These are phyloP conservation scores for Rotaria socialis DNA, from an alignment of 2,888 invertebrate genomes.

Conservation along the genomic window DNA sequence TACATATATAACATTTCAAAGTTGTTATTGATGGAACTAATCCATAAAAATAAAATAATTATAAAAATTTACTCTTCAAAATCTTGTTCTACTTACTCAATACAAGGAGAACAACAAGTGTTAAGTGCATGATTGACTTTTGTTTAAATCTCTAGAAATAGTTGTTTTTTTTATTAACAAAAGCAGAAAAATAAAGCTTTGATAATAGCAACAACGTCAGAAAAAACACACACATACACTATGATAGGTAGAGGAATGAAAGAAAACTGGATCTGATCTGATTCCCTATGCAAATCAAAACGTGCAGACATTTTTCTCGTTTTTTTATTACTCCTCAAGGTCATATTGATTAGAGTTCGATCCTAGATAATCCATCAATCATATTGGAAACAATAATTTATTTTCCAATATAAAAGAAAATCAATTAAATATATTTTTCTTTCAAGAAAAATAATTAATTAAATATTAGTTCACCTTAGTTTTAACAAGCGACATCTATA, in stretches of 20 bases:
- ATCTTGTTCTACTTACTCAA: background rate
- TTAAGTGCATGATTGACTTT: background rate
- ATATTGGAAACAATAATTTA: background rate
- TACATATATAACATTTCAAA: background rate
- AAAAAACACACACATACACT: background rate
- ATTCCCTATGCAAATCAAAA: background rate
- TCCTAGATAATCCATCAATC: background rate
- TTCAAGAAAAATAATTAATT: background rate
- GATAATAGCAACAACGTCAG: background rate
- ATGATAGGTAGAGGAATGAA: background rate
- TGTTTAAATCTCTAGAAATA: background rate
- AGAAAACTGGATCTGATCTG: background rate
- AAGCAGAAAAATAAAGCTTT: background rate
- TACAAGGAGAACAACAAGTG: background rate
- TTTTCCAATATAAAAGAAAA: background rate
- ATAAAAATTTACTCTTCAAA: too few species aligned
- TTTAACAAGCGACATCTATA: background rate
- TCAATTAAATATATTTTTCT: background rate
- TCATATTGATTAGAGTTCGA: background rate
- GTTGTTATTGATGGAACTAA: conserved; percentile 11
- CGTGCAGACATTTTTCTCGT: background rate
- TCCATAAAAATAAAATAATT: too few species aligned
- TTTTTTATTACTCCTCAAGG: background rate
- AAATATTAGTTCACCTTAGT: background rate
- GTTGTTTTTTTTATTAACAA: background rate